Evolutionary conservation across 2,797 vertebrate genomes (phyloP), one percentile per base, ranked within the genome.

Genomic region (Rhabdophis nuchalis): DNA sequence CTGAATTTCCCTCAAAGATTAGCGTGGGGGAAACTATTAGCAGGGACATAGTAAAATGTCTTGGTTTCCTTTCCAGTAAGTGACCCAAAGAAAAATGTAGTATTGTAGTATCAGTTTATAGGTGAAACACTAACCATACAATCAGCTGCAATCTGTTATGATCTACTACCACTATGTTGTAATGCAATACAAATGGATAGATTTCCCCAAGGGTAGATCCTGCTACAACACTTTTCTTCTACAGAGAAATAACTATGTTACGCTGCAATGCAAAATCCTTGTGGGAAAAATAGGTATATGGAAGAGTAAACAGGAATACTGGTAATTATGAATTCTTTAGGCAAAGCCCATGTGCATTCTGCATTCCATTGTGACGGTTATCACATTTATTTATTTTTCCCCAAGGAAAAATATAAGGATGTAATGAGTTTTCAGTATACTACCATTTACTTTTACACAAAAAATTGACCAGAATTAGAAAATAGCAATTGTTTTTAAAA

Each of bases 1-100:
- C 46, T 89, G n/a, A 4, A 23, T 27, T 52, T 52, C 25, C 18
- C 41, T 89, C 61, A 82, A 50, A 54, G 36, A 2, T 50, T 29
- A 53, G 46, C 5, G 4, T 1, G 29, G 5, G 36, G 10, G 25
- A 13, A 72, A 72, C 50, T n/a, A 89, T 91, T 32, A 91, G 61
- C 27, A 91, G n/a, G 32, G 18, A 77, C 13, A 54, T 41, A 82
- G 54, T 14, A 85, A 53, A 87, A 92, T 54, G 36, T 27, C 50
- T 92, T 82, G 53, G 54, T n/a, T 87, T 91, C 54, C 85, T 82
- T 64, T 93, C 61, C 89, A 25, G 14, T 27, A 87, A 46, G 46
- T 77, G n/a, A 89, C 11, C 41, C 53, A 87, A 23, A 32, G 46
- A 91, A 29, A 41, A 41, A 89, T 82, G 61, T 36, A 72, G 25